Evolutionary conservation across 2,888 invertebrate species (phyloP), one percentile per base, ranked within the genome.

Genomic region (Rhingia campestris): DNA sequence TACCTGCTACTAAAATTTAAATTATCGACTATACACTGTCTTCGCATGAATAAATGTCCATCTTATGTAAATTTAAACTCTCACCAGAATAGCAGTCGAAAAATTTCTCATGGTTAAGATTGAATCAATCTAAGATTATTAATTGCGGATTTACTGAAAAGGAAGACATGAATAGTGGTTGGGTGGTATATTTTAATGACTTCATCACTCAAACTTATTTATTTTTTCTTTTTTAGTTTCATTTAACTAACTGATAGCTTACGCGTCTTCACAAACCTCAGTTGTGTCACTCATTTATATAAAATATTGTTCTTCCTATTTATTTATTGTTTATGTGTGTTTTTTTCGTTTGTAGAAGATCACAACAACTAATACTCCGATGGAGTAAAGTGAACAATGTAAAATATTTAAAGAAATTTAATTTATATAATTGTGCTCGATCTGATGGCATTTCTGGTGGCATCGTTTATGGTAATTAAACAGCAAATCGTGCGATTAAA

Each of bases 391-490:
- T 72, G 63, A 74, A 79, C 51, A 79, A 37, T 70, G 59, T 66
- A 39, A 75, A 75, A 47, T 70, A 75, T 41, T 51, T 64, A 53
- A 84, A 79, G 64, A 74, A 74, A 80, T 70, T 72, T 74, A 67
- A 70, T 70, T 59, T 70, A 58, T 84, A 75, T 75, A 84, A 79
- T 64, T 80, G 79, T 58, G 63, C 53, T 51, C 79, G 74, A 58
- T 43, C 82, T 39, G 82, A 84, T 84, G 74, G 70, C 39, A 22
- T 22, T 22, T 22, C 22, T 22, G 81, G 81, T 66, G 41, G 81
- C 67, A 77, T 77, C 66, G 69, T 77, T 61, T 84, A 84, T 80
- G 84, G 84, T 84, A 84, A 84, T 84, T 84, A 80, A 82, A 63
- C 74, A 76, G 51, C 63, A 32, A 30, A n/a, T 43, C 41, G 41